Evolutionary conservation across 92 coral and sea anemone genomes (phyloP), one percentile per base, ranked within the genome.

Genomic region (Porites divaricata): DNA sequence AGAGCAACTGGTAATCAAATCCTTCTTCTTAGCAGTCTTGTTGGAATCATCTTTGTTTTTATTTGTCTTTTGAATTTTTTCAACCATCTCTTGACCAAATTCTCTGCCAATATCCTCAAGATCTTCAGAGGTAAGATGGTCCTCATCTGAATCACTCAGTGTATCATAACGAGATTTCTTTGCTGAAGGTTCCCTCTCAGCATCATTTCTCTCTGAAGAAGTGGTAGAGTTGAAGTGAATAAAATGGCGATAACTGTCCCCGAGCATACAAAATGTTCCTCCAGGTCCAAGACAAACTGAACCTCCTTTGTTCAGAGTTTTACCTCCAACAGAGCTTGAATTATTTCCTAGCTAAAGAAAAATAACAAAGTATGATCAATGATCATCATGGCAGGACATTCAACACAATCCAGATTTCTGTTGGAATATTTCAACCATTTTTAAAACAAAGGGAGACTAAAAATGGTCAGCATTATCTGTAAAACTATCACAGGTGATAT

Each of bases 281-380:
- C 85, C 85, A 12, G 85, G 85, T 20, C 85, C 85, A 0, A 81
- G 61, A 20, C 19, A 58, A 25, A 45, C 70, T 56, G 77, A 70
- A 24, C 71, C 85, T 58, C 77, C 85, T 70, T 70, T 81, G 16
- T 21, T 56, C 35, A 81, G 77, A 28, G 9, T 59, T 63, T 19
- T 28, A 11, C 85, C 85, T 70, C 85, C 85, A 58, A 71, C 85
- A 70, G 61, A 81, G 45, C 85, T 81, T 81, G 77, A 35, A 70
- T 71, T 70, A 48, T 81, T 81, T 10, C 85, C 85, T 48, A 70
- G 77, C 85, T 81, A 45, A 80, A 68, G 35, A 12, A 23, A 76
- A 12, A 51, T n/a, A 20, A 13, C 14, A 8, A 48, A 19, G n/a
- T 17, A 41, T 35, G 45, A 35, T 35, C 3, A 35, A 35, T 35